These are phyloP conservation scores for Acrossocheilus fasciatus DNA, from an alignment of 2,797 vertebrate species.

Conservation along the genomic window DNA sequence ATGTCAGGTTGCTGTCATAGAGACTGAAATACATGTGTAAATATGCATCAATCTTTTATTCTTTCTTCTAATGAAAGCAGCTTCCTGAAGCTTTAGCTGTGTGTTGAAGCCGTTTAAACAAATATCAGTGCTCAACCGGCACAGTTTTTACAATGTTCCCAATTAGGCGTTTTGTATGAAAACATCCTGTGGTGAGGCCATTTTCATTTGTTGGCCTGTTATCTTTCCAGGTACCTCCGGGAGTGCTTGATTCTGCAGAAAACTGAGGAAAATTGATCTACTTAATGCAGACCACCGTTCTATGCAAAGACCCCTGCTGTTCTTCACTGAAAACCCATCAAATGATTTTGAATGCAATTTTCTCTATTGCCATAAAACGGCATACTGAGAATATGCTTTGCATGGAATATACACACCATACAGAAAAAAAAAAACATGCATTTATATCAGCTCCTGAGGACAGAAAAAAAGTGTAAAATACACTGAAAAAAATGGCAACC, in stretches of 20 bases:
- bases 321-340: conserved; percentile 52
- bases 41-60: conserved; percentile 54
- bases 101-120: conserved; percentile 59
- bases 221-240: conserved; percentile 53
- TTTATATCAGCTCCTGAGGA: not conserved
- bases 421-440: not conserved
- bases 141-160: conserved; percentile 76
- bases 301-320: not conserved
- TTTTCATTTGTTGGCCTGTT: conserved; percentile 57
- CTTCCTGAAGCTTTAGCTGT: conserved; percentile 65
- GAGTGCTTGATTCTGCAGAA: conserved; percentile 34
- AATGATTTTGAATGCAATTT: conserved; percentile 32
- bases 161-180: conserved; percentile 70
- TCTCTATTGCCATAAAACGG: not conserved
- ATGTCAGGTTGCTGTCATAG: conserved; percentile 62
- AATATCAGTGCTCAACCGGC: conserved; percentile 50
- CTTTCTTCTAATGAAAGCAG: conserved; percentile 49
- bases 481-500: not conserved
- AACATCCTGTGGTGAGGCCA: conserved; percentile 53
- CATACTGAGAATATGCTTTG: conserved; percentile 34
- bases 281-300: conserved; percentile 30
- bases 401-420: not conserved
- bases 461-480: not conserved
- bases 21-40: conserved; percentile 59
- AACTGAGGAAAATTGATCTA: conserved; percentile 25